Conservation (phyloP, 2,888 invertebrate genomes). For the Trissolcus japonicus region DNA sequence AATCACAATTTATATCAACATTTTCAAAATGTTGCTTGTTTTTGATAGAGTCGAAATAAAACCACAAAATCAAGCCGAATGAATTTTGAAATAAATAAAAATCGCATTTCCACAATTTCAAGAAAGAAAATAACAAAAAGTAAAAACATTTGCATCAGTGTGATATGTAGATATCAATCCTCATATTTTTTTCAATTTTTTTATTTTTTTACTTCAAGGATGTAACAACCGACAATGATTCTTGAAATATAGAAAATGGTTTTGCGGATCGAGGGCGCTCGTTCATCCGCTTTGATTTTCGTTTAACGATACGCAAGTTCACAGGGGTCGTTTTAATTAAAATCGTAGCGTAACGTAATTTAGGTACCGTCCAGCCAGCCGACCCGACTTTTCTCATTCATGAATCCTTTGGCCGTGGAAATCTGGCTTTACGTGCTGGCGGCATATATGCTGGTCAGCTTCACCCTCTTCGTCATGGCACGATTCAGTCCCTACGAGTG, state of each 20-base stretch:
- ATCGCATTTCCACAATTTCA: too few relatives aligned
- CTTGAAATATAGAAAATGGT: conserved; percentile 25
- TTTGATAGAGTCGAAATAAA: too few relatives aligned
- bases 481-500: conserved; percentile 98
- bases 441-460: conserved; percentile 94
- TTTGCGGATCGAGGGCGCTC: conserved; percentile 39
- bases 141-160: conserved; percentile 8
- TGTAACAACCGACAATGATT: neutral
- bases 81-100: too few relatives aligned
- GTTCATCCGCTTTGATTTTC: conserved; percentile 55
- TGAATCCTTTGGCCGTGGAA: conserved; percentile 96
- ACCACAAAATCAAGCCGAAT: too few relatives aligned
- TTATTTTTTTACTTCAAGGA: neutral
- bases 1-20: neutral
- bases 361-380: conserved; percentile 94
- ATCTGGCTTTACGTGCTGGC: conserved; percentile 97
- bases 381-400: conserved; percentile 94
- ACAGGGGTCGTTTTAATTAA: conserved; percentile 74
- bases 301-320: conserved; percentile 53
- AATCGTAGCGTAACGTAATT: conserved; percentile 74
- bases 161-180: neutral
- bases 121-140: neutral
- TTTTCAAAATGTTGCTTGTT: too few relatives aligned
- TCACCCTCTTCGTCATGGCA: conserved; percentile 96
- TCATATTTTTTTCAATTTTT: neutral